Evolutionary conservation across 2,888 invertebrate genomes (phyloP), one percentile per base, ranked within the genome.

Genomic region (Caenorhabditis zanzibari): DNA sequence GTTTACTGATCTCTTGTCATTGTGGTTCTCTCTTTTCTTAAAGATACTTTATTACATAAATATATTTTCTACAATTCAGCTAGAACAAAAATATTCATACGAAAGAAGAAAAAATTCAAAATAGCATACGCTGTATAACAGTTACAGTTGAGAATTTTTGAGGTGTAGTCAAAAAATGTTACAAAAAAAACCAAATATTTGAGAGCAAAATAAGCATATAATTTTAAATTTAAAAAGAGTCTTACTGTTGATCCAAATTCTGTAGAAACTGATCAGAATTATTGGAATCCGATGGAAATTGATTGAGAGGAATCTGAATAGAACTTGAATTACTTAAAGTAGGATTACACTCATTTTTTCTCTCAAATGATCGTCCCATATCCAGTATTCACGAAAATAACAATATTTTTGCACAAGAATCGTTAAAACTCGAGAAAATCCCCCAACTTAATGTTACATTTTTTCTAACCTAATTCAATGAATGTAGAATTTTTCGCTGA

Each of bases 1-100:
- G 26, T 47, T 61, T 12, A 22, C 38, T 76, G 76, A 68, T 68
- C 76, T 66, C 68, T 76, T 38, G 38, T 74, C 26, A n/a, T 47
- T 44, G 49, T 64, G 64, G 66, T 56, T 41, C n/a, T 24, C 26
- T 7, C 12, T 32, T 7, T 14, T 5, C n/a, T 2, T 44, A 26
- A 63, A 26, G 47, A 14, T 52, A 54, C 54, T 52, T 52, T 35
- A 52, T 54, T 38, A 22, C n/a, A 69, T 35, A 69, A 69, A 56
- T 41, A 26, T 58, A 49, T n/a, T 47, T 44, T 41, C 24, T 71
- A 59, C 19, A 49, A 72, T 49, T 59, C 19, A 56, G 49, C 63
- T 74, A 74, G 47, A 74, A 63, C 63, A 63, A 54, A 63, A 41
- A 49, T 63, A 64, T 74, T n/a, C n/a, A 74, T 24, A 16, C 14